A percentile compares a stretch with the other conserved stretches of the same genome.
These are phyloP conservation scores for Drosophila varians DNA, from an alignment of 1,140 invertebrate species.

Conservation along the genomic window DNA sequence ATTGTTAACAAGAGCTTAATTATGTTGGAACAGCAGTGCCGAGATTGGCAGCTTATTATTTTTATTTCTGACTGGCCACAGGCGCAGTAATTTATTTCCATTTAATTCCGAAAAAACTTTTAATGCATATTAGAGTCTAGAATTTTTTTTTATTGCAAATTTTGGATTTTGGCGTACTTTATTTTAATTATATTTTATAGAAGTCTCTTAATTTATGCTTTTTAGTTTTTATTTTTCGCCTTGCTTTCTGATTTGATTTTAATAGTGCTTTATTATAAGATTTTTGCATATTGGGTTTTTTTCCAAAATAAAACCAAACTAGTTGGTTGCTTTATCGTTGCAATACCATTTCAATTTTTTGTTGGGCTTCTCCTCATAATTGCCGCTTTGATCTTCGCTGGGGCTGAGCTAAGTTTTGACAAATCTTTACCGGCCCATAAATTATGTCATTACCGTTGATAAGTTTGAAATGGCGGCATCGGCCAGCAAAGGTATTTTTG, in stretches of 20 bases:
- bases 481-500: not conserved
- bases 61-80: constrained; percentile 26
- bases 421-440: constrained; percentile 14
- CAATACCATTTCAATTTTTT: constrained; percentile 10
- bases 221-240: not conserved
- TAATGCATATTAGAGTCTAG: not conserved
- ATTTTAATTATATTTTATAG: not conserved
- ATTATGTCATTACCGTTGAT: constrained; percentile 29
- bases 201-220: not conserved
- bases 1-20: constrained; percentile 69
- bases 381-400: constrained; percentile 12
- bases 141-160: not conserved
- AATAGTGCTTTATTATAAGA: not conserved
- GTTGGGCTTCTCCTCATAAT: not conserved
- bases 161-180: not conserved
- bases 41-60: constrained; percentile 30
- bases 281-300: not conserved
- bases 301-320: not conserved
- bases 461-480: not conserved
- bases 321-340: not conserved
- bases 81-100: constrained; percentile 38
- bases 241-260: not conserved
- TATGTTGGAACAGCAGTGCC: constrained; percentile 37
- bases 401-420: constrained; percentile 6
- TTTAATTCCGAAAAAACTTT: constrained; percentile 5